Evolutionary conservation across 1,140 invertebrate genomes (phyloP).

Genomic region (honey bee (Apis mellifera)): Amel_HAv3.1 CM009931.2:6314501-6315000

Average conservation of each 20-base stretch:
- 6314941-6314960: neutral
- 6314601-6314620: neutral
- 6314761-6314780: constrained; percentile 37
- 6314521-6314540: no score
- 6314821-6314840: neutral
- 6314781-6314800: constrained; percentile 56
- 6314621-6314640: constrained; percentile 16
- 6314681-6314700: neutral
- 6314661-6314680: neutral
- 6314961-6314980: neutral
- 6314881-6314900: no score
- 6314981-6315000: neutral
- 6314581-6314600: neutral
- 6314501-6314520: no score
- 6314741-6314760: constrained; percentile 52
- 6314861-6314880: neutral
- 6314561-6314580: neutral
- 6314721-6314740: constrained; percentile 58
- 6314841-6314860: neutral
- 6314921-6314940: no score
- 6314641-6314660: neutral
- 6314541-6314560: no score
- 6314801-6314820: constrained; percentile 12
- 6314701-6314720: constrained; percentile 30
- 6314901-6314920: constrained; percentile 20